Base-by-base conservation (phyloP, 2,888 invertebrate genomes). In the Muscina levida region DNA sequence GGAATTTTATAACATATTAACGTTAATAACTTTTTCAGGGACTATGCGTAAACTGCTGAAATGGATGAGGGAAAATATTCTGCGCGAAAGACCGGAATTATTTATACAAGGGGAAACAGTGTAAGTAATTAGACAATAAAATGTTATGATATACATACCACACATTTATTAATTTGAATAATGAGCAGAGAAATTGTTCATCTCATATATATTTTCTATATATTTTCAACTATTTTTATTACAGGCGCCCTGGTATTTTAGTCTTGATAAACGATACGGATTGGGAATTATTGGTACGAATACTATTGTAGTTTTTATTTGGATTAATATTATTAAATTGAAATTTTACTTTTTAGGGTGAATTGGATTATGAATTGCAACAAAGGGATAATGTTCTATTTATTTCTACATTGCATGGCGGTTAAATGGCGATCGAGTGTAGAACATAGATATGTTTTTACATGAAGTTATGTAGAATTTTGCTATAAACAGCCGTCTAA, bases 221-320 rank as follows among this genome's bases (percentile, higher is more conserved):
- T n/a, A n/a, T n/a, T n/a, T n/a, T n/a, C n/a, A 31, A 31, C 8
- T 31, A 5, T 31, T 22, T 68, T 0, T 82, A 85, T 65, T 78
- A 3, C 51, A 91, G 90, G 0, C 87, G 98, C 62, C 98, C 98
- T 0, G 98, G 98, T 1, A 98, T 99, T 80, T 91, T 99, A 62
- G 98, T 99, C 0, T 91, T 99, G 1, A 93, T 99, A 8, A 99
- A 99, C 88, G 98, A 99, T 85, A 93, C 95, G 0, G 99, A 99
- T 88, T 99, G 98, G 98, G 98, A 99, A 90, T 91, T 99, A 15
- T 89, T 94, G 90, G 91, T 90, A 91, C 92, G 91, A 82, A 44
- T 31, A 0, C n/a, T 10, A 68, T 22, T 15, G 11, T 37, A 19
- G 13, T n/a, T 42, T 1, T 26, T 42, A 26, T 8, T 31, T 39